Base-by-base conservation (phyloP, 2,888 invertebrate genomes). In the Coleophora deauratella region DNA sequence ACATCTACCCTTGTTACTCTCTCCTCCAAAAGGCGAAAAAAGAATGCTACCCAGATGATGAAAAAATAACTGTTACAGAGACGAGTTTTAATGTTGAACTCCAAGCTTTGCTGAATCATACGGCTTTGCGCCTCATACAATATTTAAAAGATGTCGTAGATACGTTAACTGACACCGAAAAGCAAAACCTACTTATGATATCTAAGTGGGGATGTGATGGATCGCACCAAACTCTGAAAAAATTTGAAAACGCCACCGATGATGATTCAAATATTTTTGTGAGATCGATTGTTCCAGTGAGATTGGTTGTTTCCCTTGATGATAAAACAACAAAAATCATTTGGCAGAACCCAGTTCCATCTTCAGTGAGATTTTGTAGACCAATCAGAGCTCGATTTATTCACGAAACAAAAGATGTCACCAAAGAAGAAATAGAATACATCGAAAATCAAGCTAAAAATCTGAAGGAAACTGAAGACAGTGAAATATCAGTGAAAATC, bases 71-170 rank as follows among this genome's bases (percentile, higher is more conserved):
- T 7, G n/a, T n/a, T n/a, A n/a, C n/a, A n/a, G 39, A 32, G 30
- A 45, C 43, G 10, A 39, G 39, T 31, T 36, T 39, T 27, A 45
- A 47, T 42, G 34, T 38, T 27, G 13, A 35, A 14, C 31, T 49
- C 28, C 45, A 53, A 41, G 38, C 28, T 9, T 21, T 53, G 27
- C 32, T 45, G 40, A 39, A 53, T 41, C 47, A 49, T 27, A 49
- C 49, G 10, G 43, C 38, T n/a, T 38, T 37, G 27, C 35, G 44
- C 32, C 35, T 47, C 32, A n/a, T 27, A 3, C 11, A 12, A 27
- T 36, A 36, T 41, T 32, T 39, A 9, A n/a, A 35, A 40, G 37
- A 39, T 15, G 38, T 33, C 14, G 12, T 41, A 27, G 27, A 41
- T 33, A 27, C 13, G 11, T 41, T 13, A 6, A 37, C 15, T 13